phyloP scores from a whole-genome alignment of 2,888 invertebrate genomes.

The Mechanitis messenoides region DNA sequence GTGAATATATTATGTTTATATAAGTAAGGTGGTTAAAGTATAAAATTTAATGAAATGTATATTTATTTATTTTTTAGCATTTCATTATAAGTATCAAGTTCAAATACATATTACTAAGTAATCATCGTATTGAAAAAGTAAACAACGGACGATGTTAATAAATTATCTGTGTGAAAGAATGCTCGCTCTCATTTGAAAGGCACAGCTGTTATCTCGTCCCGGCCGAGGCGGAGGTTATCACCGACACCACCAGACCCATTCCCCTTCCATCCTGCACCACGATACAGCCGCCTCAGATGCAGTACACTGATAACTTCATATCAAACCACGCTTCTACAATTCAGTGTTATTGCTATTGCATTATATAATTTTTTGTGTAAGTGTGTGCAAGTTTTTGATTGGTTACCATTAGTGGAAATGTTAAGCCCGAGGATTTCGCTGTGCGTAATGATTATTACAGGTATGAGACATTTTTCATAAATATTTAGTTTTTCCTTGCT shows the following conservation, averaged over 20 bases:
- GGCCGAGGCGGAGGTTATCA: conserved; percentile 65
- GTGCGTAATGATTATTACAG: conserved; percentile 60
- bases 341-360: conserved; percentile 6
- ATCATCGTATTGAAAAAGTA: conserved; percentile 6
- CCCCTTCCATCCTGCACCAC: conserved; percentile 44
- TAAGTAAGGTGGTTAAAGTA: too few relatives aligned
- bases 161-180: conserved; percentile 47
- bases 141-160: conserved; percentile 1
- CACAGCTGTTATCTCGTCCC: conserved; percentile 60
- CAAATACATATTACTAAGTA: conserved; percentile 1
- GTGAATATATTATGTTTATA: too few relatives aligned
- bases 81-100: background rate
- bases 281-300: conserved; percentile 47
- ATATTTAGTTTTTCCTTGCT: too few relatives aligned
- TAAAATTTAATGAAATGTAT: too few relatives aligned
- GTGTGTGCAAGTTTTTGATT: conserved; percentile 29
- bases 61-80: too few relatives aligned
- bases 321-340: background rate
- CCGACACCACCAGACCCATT: conserved; percentile 42
- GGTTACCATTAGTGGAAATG: conserved; percentile 65
- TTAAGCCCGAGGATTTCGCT: conserved; percentile 59
- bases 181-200: conserved; percentile 64
- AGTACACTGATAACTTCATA: conserved; percentile 30
- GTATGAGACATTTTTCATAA: conserved; percentile 44
- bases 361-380: conserved; percentile 18